A percentile compares a stretch with the other conserved stretches of the same genome.
phyloP scores from a whole-genome alignment of 2,113 vertebrate species.

The Stegastes partitus region DNA sequence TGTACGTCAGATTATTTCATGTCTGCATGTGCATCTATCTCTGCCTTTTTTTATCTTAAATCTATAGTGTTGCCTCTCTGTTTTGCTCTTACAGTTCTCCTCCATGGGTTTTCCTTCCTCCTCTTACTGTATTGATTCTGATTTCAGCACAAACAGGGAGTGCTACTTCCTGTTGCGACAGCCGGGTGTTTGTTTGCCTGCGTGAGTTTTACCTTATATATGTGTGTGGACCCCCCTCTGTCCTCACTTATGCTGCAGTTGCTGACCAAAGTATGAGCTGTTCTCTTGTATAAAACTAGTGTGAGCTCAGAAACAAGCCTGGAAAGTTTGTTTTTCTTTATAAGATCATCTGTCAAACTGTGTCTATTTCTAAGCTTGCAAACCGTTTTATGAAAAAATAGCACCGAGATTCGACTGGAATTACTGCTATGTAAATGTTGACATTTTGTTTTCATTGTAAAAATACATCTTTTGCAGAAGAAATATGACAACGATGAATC shows the following conservation, averaged over 20 bases:
- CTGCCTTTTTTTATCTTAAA: constrained; percentile 37
- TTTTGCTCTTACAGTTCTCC: neutral
- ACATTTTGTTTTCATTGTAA: constrained; percentile 26
- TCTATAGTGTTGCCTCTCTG: constrained; percentile 32
- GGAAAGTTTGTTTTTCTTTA: neutral
- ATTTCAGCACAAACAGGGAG: constrained; percentile 42
- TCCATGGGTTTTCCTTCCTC: constrained; percentile 58
- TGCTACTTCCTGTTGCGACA: constrained; percentile 48
- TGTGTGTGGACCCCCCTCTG: constrained; percentile 22
- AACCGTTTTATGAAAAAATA: neutral
- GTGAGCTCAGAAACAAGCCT: neutral
- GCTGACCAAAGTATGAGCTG: too few species aligned
- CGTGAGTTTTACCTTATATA: constrained; percentile 28
- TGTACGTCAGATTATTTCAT: neutral
- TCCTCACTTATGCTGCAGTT: too few species aligned
- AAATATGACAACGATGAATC: constrained; percentile 21
- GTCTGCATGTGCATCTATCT: neutral
- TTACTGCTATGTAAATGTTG: constrained; percentile 17
- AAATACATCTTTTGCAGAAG: constrained; percentile 35
- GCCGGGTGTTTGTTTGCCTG: constrained; percentile 49
- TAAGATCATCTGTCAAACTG: neutral
- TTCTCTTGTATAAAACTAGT: neutral
- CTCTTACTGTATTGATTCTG: constrained; percentile 68
- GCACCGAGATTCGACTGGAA: neutral
- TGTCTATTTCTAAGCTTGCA: neutral